Evolutionary conservation across 2,113 vertebrate species (phyloP).

Genomic region (Daphoenositta chrysoptera): DNA sequence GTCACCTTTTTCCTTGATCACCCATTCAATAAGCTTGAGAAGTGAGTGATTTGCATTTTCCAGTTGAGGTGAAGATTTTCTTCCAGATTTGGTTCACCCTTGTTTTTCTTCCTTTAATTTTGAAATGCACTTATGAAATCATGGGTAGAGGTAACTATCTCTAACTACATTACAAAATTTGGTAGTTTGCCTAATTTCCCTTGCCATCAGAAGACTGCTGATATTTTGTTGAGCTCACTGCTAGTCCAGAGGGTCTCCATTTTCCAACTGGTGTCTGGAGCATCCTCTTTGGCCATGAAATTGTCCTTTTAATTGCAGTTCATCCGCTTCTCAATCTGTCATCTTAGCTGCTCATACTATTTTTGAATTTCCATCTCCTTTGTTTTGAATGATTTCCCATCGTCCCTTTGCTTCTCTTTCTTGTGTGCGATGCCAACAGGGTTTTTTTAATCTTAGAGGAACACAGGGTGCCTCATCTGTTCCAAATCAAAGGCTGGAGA

Average conservation of each 20-base stretch:
- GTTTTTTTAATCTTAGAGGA: slow-evolving; percentile 20
- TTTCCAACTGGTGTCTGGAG: neutral
- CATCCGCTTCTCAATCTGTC: neutral
- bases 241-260: neutral
- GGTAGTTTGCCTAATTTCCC: neutral
- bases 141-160: neutral
- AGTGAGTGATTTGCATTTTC: neutral
- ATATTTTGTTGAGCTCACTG: neutral
- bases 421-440: neutral
- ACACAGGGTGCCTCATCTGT: slow-evolving; percentile 36
- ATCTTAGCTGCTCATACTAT: neutral
- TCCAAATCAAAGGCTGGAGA: slow-evolving; percentile 40
- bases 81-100: neutral
- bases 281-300: neutral
- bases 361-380: slow-evolving; percentile 19
- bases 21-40: neutral
- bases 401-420: neutral
- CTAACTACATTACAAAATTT: neutral
- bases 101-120: neutral
- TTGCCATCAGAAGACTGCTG: neutral
- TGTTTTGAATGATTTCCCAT: slow-evolving; percentile 14
- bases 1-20: neutral
- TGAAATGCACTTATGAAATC: neutral
- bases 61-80: neutral
- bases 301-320: neutral